A percentile compares a stretch with the other conserved stretches of the same genome.
phyloP scores from a whole-genome alignment of 2,888 invertebrate species.

The Hylaea fasciaria region DNA sequence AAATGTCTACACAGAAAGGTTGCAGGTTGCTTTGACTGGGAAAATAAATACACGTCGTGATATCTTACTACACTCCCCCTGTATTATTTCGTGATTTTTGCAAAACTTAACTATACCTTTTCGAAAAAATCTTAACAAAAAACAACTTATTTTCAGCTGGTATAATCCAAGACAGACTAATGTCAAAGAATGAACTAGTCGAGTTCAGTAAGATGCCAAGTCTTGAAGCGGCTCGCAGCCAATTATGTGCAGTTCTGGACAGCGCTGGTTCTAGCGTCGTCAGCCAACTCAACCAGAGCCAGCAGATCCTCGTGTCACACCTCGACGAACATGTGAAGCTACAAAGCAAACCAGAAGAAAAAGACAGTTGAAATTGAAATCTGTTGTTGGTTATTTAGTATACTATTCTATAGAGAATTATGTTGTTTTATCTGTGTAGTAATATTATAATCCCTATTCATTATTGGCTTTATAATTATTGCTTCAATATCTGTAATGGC shows the following conservation, averaged over 20 bases:
- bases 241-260: constrained; percentile 88
- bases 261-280: constrained; percentile 87
- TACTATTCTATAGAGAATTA: constrained; percentile 43
- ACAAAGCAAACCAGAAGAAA: constrained; percentile 47
- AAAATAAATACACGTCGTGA: too few species aligned
- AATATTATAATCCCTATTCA: constrained; percentile 8
- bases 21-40: too few species aligned
- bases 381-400: constrained; percentile 32
- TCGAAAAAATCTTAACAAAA: too few species aligned
- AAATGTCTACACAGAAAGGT: too few species aligned
- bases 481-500: not conserved
- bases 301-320: constrained; percentile 87
- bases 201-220: constrained; percentile 87
- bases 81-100: too few species aligned
- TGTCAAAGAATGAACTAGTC: constrained; percentile 88
- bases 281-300: constrained; percentile 87
- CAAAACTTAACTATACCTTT: too few species aligned
- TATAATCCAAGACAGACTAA: constrained; percentile 88
- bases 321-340: constrained; percentile 85
- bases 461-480: not conserved
- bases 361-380: constrained; percentile 45
- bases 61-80: too few species aligned
- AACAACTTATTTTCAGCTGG: constrained; percentile 83
- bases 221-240: constrained; percentile 87
- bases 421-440: constrained; percentile 35